Conservation (phyloP, 2,113 vertebrate genomes). For the Oryzias javanicus region DNA sequence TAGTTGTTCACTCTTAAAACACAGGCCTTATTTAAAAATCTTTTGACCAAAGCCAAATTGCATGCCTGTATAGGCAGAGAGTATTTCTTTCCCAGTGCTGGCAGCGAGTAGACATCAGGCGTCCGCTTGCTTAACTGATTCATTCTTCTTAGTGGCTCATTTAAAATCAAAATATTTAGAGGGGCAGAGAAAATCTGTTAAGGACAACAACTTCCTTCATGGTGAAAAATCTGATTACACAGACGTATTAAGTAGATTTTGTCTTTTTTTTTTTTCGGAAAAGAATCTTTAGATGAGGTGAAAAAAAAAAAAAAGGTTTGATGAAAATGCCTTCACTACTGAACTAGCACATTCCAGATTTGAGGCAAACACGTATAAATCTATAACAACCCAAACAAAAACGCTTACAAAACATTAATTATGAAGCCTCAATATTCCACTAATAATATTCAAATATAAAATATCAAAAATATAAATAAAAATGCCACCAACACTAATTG, state of each 20-base stretch:
- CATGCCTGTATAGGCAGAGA: slow-evolving; percentile 58
- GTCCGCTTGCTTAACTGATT: slow-evolving; percentile 87
- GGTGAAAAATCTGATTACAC: slow-evolving; percentile 45
- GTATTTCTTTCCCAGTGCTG: slow-evolving; percentile 85
- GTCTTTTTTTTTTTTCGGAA: neutral
- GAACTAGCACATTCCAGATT: slow-evolving; percentile 50
- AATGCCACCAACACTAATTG: slow-evolving; percentile 71
- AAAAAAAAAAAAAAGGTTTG: neutral
- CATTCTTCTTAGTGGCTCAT: slow-evolving; percentile 91
- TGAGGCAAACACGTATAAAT: slow-evolving; percentile 60
- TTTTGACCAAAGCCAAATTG: neutral
- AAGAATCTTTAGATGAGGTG: neutral
- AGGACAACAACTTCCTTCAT: slow-evolving; percentile 69
- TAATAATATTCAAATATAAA: slow-evolving; percentile 76
- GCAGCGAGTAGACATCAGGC: slow-evolving; percentile 91
- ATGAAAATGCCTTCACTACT: slow-evolving; percentile 47
- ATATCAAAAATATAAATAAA: no score
- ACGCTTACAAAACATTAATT: slow-evolving; percentile 64
- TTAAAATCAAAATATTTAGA: slow-evolving; percentile 93
- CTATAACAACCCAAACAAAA: slow-evolving; percentile 49
- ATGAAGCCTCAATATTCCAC: slow-evolving; percentile 65
- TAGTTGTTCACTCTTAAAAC: no score
- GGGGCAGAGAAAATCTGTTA: slow-evolving; percentile 74
- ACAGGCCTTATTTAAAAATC: no score
- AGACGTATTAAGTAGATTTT: slow-evolving; percentile 1